Evolutionary conservation across 1,140 invertebrate species (phyloP), one percentile per base, ranked within the genome.

Genomic region (Trichomalopsis sarcophagae): DNA sequence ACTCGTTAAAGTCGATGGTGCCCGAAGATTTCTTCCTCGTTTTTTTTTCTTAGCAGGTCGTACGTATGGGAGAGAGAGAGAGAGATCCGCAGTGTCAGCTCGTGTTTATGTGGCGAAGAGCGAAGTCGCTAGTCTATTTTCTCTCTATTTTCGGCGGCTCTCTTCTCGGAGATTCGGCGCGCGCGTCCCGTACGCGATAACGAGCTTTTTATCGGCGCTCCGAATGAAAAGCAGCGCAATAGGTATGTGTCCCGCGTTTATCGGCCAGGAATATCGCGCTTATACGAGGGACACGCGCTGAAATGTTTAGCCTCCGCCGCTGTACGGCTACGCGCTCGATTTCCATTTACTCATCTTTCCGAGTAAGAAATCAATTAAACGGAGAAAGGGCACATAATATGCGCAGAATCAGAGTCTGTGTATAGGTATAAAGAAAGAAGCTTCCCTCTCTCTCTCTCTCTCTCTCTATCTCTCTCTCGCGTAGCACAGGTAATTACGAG

Each of bases 401-500:
- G 47, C 23, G 6, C 10, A 75, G 21, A 33, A 36, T 71, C 13
- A 23, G 69, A 36, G 71, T 36, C 40, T 30, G 73, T 73, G 50
- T 55, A 44, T 69, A 81, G 44, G 33, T 68, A 73, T 17, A 69
- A 85, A 14, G 73, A 82, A 84, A 80, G 40, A 73, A 75, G 75
- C 23, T 1, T 5, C 14, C 17, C 1, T 27, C 27, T 27, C 4
- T 5, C 14, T 55, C 75, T 71, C 30, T 79, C 55, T 55, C 50
- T 55, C 14, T 55, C 50, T 21, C 17, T 55, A 17, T 21, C 33
- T 6, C 40, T 10, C 40, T 10, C 40, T 0, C 55, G 55, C n/a
- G 30, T 68, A 86, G 73, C 36, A n/a, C 55, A 88, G 91, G 90
- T 93, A 93, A 93, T 93, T 93, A 93, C 91, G 90, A 89, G 90